Evolutionary conservation across 2,888 invertebrate genomes (phyloP).

Genomic region (Drosophila robusta): DNA sequence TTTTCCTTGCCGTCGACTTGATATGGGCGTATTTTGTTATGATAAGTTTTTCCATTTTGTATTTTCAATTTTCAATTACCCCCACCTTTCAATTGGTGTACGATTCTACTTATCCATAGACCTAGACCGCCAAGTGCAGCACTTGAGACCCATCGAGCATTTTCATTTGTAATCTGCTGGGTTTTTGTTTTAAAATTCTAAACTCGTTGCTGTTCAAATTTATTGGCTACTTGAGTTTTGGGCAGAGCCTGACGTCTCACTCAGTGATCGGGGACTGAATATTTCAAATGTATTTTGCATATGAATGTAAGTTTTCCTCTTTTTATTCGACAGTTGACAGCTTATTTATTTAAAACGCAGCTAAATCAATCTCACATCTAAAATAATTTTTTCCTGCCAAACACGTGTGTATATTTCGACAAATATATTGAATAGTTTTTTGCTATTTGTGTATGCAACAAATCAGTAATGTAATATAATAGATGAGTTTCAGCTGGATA

Average conservation of each 20-base stretch:
- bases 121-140: constrained; percentile 54
- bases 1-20: constrained; percentile 18
- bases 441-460: constrained; percentile 46
- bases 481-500: constrained; percentile 13
- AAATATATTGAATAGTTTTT: constrained; percentile 10
- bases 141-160: constrained; percentile 53
- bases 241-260: constrained; percentile 32
- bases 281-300: constrained; percentile 13
- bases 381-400: no score
- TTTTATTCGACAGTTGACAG: constrained; percentile 45
- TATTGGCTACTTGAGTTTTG: constrained; percentile 69
- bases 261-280: constrained; percentile 11
- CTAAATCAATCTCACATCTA: no score
- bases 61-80: constrained; percentile 45
- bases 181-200: constrained; percentile 60
- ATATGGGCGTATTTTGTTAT: constrained; percentile 42
- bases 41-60: constrained; percentile 55
- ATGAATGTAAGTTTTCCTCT: constrained; percentile 33
- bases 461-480: constrained; percentile 42
- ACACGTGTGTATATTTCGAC: no score
- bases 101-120: constrained; percentile 23
- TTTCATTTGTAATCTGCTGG: constrained; percentile 64
- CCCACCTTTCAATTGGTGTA: constrained; percentile 12
- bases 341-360: constrained; percentile 36
- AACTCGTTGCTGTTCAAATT: constrained; percentile 63